phyloP scores from a whole-genome alignment of 2,797 vertebrate genomes.

The Cuculus canorus region DNA sequence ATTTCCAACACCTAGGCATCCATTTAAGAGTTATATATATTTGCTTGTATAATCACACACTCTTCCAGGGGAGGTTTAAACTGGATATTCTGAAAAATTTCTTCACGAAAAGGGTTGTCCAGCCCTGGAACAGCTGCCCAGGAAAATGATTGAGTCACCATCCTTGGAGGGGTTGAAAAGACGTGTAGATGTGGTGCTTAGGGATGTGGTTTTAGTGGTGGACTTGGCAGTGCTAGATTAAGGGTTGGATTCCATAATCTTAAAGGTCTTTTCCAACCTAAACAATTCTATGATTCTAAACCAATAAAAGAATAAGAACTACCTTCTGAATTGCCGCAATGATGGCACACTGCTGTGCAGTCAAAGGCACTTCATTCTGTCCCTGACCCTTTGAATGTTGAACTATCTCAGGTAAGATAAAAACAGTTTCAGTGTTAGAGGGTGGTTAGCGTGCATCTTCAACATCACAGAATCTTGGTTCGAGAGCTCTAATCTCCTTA shows the following conservation, averaged over 20 bases:
- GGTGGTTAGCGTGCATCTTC: background rate
- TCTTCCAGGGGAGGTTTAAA: background rate
- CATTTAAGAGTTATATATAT: background rate
- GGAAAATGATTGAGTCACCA: no score
- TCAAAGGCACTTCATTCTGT: background rate
- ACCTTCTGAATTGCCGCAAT: background rate
- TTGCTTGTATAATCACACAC: background rate
- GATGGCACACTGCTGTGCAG: background rate
- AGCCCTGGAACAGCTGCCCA: no score
- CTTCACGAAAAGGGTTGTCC: no score
- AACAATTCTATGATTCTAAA: background rate
- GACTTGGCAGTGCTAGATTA: no score
- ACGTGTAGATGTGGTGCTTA: no score
- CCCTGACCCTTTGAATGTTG: background rate
- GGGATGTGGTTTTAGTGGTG: no score
- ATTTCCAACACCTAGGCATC: background rate
- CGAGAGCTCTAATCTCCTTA: background rate
- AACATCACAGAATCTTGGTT: background rate
- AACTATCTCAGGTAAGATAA: background rate
- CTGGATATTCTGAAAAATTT: no score
- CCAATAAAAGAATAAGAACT: background rate
- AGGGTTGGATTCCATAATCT: no score
- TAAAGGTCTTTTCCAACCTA: no score
- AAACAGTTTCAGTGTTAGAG: background rate
- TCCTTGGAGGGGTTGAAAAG: no score